Conservation (phyloP, 2,113 vertebrate genomes). For the Mus pahari region DNA sequence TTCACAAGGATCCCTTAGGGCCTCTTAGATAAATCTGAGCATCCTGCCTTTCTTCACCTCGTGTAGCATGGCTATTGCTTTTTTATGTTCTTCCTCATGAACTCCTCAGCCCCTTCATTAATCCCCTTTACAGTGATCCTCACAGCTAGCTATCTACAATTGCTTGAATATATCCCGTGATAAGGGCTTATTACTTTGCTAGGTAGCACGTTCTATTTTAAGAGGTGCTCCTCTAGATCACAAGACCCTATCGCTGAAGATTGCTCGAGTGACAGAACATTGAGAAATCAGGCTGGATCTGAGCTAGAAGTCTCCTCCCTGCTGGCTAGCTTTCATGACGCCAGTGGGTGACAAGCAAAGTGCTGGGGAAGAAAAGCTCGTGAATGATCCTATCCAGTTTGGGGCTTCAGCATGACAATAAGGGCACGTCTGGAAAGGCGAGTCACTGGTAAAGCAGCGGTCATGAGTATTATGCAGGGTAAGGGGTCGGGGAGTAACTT, state of each 20-base stretch:
- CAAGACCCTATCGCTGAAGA: background rate
- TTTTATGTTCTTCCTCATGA: background rate
- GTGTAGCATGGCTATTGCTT: background rate
- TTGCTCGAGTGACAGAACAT: background rate
- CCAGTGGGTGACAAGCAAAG: background rate
- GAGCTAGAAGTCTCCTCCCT: background rate
- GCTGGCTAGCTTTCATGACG: background rate
- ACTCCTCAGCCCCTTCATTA: background rate
- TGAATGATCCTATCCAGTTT: background rate
- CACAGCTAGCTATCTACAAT: background rate
- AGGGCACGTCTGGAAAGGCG: background rate
- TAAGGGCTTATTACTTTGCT: background rate
- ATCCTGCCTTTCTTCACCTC: background rate
- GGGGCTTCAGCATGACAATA: background rate
- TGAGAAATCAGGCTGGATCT: background rate
- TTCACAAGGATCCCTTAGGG: background rate
- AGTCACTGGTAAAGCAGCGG: background rate
- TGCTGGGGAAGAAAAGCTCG: background rate
- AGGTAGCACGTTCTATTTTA: slow-evolving; percentile 23
- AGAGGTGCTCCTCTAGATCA: background rate
- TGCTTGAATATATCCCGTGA: slow-evolving; percentile 21
- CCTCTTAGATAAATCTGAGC: background rate
- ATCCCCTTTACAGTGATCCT: background rate
- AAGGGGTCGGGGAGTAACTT: background rate
- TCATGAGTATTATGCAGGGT: background rate